These are phyloP conservation scores for Phaetusa simplex DNA, from an alignment of 2,113 vertebrate species.

Conservation along the genomic window DNA sequence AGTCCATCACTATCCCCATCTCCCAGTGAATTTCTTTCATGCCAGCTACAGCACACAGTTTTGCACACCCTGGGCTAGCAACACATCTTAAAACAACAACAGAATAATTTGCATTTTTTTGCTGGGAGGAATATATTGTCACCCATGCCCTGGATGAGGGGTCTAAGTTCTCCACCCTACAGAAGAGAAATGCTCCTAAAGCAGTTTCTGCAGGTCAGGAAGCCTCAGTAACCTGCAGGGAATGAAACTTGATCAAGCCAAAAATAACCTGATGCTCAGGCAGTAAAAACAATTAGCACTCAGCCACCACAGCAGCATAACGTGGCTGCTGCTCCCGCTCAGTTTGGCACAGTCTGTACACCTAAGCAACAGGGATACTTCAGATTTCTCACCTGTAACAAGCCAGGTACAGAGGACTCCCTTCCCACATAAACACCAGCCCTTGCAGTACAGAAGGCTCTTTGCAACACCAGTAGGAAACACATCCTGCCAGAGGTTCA, in stretches of 20 bases:
- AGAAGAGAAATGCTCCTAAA: background rate
- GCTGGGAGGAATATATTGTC: background rate
- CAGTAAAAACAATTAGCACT: slow-evolving; percentile 23
- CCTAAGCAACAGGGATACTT: background rate
- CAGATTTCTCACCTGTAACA: background rate
- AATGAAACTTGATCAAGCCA: slow-evolving; percentile 1
- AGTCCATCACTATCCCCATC: background rate
- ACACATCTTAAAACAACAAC: background rate
- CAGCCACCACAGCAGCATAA: background rate
- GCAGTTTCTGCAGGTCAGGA: background rate
- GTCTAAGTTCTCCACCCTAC: background rate
- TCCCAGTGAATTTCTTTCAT: background rate
- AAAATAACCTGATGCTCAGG: slow-evolving; percentile 12
- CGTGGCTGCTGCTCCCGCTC: background rate
- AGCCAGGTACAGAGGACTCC: background rate
- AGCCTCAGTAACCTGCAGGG: background rate
- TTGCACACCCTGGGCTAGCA: background rate
- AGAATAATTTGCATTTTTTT: background rate
- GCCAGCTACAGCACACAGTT: background rate
- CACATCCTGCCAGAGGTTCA: background rate
- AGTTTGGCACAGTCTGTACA: background rate
- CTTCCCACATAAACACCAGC: background rate
- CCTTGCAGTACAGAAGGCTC: background rate
- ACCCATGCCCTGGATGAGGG: background rate
- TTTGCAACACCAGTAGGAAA: background rate